Conservation (phyloP, 2,888 invertebrate species). For the Cylindroiulus punctatus region DNA sequence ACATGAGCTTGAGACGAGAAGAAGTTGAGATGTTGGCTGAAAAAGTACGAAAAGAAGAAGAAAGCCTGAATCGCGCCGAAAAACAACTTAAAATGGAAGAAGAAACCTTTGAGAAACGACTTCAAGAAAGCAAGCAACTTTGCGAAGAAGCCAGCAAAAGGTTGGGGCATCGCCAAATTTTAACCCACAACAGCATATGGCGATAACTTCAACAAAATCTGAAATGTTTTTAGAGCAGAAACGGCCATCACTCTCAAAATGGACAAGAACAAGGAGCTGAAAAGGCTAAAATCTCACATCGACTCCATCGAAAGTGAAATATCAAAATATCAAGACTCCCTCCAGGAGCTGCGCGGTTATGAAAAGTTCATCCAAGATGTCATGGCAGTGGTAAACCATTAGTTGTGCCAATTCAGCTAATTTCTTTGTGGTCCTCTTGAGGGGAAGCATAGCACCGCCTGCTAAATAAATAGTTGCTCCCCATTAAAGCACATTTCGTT, state of each 20-base stretch:
- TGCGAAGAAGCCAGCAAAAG: constrained; percentile 40
- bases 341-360: constrained; percentile 39
- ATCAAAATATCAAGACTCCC: constrained; percentile 49
- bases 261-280: constrained; percentile 49
- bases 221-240: constrained; percentile 50
- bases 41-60: constrained; percentile 42
- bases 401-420: too few species aligned
- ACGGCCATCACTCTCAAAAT: neutral
- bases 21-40: constrained; percentile 46
- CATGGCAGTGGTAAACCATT: neutral
- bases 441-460: too few species aligned
- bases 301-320: constrained; percentile 23
- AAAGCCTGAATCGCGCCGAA: constrained; percentile 19
- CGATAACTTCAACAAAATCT: neutral
- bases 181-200: neutral
- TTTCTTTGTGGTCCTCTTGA: too few species aligned
- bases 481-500: neutral
- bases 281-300: constrained; percentile 13
- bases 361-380: constrained; percentile 48
- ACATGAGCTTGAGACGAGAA: constrained; percentile 29
- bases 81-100: constrained; percentile 5
- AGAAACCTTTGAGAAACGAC: constrained; percentile 23
- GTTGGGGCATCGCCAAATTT: neutral
- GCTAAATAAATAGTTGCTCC: too few species aligned
- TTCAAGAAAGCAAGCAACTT: constrained; percentile 17